A percentile compares a stretch with the other conserved stretches of the same genome.
These are phyloP conservation scores for Triplophysa yarkandensis DNA, from an alignment of 2,797 vertebrate genomes.

Conservation along the genomic window DNA sequence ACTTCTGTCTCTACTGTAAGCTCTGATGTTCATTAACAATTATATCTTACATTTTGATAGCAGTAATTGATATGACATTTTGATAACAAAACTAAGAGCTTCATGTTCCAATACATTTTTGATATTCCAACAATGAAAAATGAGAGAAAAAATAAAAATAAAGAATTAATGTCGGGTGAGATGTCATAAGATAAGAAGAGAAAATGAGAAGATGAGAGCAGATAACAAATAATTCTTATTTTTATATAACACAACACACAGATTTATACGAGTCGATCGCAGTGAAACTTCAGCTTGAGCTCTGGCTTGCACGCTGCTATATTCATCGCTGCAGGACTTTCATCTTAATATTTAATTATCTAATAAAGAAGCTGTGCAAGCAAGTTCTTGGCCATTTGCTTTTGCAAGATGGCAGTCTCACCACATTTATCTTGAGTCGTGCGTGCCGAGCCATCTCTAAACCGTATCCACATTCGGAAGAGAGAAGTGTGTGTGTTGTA, in stretches of 20 bases:
- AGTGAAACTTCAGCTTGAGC: constrained; percentile 28
- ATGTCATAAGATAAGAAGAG: constrained; percentile 30
- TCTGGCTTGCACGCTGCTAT: background rate
- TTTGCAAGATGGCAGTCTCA: constrained; percentile 46
- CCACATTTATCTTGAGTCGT: constrained; percentile 7
- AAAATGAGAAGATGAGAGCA: constrained; percentile 16
- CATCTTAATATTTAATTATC: constrained; percentile 37
- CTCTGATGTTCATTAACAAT: background rate
- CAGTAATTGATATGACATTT: background rate
- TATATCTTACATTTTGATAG: background rate
- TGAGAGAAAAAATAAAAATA: background rate
- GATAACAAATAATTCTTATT: constrained; percentile 45
- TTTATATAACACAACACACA: constrained; percentile 2
- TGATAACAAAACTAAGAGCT: background rate
- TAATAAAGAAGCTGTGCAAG: constrained; percentile 21
- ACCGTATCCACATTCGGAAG: background rate
- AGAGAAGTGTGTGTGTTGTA: constrained; percentile 45
- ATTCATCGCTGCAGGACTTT: constrained; percentile 36
- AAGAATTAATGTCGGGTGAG: background rate
- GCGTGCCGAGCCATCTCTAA: background rate
- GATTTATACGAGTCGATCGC: background rate
- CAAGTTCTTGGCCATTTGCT: background rate
- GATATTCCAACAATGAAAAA: too few species aligned
- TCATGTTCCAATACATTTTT: too few species aligned
- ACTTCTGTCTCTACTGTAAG: background rate